Percentiles rank a stretch among this genome's conserved stretches.
Conservation (phyloP, 2,797 vertebrate genomes). For the Australoheros facetus region DNA sequence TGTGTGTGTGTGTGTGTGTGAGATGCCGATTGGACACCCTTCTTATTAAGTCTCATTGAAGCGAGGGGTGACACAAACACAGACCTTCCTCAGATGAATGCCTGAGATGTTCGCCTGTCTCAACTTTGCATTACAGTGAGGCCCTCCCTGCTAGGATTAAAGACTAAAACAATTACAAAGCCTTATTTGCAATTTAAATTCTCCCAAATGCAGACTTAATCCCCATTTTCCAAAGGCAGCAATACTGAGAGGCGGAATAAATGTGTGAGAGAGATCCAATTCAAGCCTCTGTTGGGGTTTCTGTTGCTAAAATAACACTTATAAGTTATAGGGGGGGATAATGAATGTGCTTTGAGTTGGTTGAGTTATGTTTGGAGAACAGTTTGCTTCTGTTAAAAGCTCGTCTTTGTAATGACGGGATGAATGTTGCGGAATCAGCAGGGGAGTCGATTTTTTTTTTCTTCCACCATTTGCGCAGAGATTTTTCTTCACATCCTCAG, state of each 20-base stretch:
- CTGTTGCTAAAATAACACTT: conserved; percentile 71
- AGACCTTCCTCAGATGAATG: conserved; percentile 63
- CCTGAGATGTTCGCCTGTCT: conserved; percentile 62
- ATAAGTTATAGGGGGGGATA: conserved; percentile 59
- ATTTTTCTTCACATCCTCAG: neutral
- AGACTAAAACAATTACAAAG: conserved; percentile 78
- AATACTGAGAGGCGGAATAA: conserved; percentile 64
- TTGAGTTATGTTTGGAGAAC: conserved; percentile 63
- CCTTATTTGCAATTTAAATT: conserved; percentile 76
- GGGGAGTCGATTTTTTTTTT: conserved; percentile 24
- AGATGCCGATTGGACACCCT: conserved; percentile 49
- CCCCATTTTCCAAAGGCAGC: conserved; percentile 70
- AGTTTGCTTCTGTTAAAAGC: conserved; percentile 61
- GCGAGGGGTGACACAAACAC: conserved; percentile 65
- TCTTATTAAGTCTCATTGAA: conserved; percentile 69
- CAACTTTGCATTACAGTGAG: conserved; percentile 61
- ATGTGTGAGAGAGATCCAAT: conserved; percentile 67
- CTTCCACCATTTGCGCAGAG: conserved; percentile 19
- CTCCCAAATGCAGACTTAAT: conserved; percentile 76
- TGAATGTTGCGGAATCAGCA: conserved; percentile 49
- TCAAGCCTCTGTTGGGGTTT: conserved; percentile 64
- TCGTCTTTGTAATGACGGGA: conserved; percentile 36
- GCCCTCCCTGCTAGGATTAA: conserved; percentile 71
- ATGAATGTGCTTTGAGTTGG: conserved; percentile 62
- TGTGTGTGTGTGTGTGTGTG: conserved; percentile 4